Conservation (phyloP, 2,888 invertebrate genomes). For the Orchesellides sinensis region DNA sequence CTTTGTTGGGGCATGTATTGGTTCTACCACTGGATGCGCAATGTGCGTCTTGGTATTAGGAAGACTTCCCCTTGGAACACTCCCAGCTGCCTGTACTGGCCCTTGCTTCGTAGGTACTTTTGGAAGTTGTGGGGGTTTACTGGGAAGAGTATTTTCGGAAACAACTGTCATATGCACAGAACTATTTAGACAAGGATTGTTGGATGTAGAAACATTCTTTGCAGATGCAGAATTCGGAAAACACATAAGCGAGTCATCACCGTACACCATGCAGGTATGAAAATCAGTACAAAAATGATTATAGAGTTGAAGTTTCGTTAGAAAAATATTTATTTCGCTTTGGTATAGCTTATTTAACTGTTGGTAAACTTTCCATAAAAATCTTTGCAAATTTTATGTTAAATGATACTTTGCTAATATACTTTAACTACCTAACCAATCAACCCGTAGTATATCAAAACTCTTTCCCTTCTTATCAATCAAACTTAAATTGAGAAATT, state of each 20-base stretch:
- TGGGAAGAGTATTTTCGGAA: conserved; percentile 73
- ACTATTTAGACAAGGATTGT: conserved; percentile 73
- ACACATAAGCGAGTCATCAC: conserved; percentile 60
- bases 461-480: too few relatives aligned
- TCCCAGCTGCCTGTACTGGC: conserved; percentile 73
- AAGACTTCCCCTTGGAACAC: conserved; percentile 70
- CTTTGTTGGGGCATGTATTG: conserved; percentile 73
- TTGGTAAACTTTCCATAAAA: too few relatives aligned
- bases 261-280: conserved; percentile 72
- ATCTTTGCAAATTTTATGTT: too few relatives aligned
- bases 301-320: too few relatives aligned
- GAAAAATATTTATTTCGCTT: not conserved
- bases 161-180: conserved; percentile 75
- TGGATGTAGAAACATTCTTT: conserved; percentile 73
- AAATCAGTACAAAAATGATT: not conserved
- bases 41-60: conserved; percentile 73
- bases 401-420: too few relatives aligned
- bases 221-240: conserved; percentile 74
- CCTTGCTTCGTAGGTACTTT: conserved; percentile 74
- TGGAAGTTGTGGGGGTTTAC: conserved; percentile 71
- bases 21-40: conserved; percentile 72
- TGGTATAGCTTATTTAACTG: too few relatives aligned
- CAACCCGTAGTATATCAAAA: too few relatives aligned
- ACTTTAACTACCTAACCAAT: too few relatives aligned
- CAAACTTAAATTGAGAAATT: too few relatives aligned